Evolutionary conservation across 2,888 invertebrate genomes (phyloP), one percentile per base, ranked within the genome.

Genomic region (Drosophila sordidapex): DNA sequence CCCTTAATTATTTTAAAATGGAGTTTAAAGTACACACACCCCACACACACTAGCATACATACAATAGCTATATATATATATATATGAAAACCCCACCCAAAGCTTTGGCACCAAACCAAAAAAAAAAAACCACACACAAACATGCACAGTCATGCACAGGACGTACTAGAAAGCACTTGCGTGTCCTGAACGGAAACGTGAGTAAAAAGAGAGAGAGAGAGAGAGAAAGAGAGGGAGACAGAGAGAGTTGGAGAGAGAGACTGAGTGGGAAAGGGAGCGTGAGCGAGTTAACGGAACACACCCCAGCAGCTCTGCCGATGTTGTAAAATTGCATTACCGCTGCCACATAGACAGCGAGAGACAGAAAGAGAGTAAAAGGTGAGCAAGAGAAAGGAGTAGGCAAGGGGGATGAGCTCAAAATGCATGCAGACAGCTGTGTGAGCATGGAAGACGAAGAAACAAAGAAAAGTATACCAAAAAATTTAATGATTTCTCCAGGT

Each of bases 401-500:
- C 15, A 31, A 52, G 33, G 18, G 38, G 51, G 61, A 65, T 59
- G 54, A 38, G 33, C 36, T 35, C 57, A 54, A 74, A 75, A 60
- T 79, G 76, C 79, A 79, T 54, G 59, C 70, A 79, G 71, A 80
- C 78, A 75, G 81, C 70, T 76, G 75, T 65, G 59, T 62, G 53
- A 68, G 74, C 64, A 53, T 57, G 83, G 72, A 70, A 72, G 46
- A 46, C 8, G 46, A 72, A 72, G 46, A 46, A 46, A 15, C 46
- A 84, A 81, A 85, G 76, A 81, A 73, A 76, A 76, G 89, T 89
- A 89, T 89, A 89, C 90, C 81, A 91, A 91, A 83, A 89, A 90
- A 89, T 85, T 90, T 90, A 89, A 89, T 89, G 85, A 90, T 89
- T 89, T 88, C 83, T 87, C 81, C 84, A 85, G 77, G 83, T 85